Base-by-base conservation (phyloP, 2,888 invertebrate species). In the Parascotia fuliginaria region DNA sequence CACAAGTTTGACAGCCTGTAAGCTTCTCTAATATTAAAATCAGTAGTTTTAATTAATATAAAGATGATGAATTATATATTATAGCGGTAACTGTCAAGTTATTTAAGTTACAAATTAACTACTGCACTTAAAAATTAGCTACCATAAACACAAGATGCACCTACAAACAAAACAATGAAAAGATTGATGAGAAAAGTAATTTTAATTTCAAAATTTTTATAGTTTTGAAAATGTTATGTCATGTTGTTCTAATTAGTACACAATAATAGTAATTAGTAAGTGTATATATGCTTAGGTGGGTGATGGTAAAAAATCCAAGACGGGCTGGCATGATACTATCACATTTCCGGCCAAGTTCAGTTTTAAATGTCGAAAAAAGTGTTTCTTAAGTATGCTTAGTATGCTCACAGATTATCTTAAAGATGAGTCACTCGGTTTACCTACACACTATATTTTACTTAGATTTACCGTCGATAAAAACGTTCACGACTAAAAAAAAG, bases 241-340 rank as follows among this genome's bases (percentile, higher is more conserved):
- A 63, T 77, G 77, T 77, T 42, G 53, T 49, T 59, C 55, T 74
- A 76, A 77, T 75, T 70, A 72, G 53, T 61, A 75, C 64, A 73
- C 58, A 70, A 66, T 75, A 70, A 68, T 62, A 58, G 58, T 68
- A 65, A 66, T 70, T 58, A 63, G 43, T 54, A 43, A 65, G 56
- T 55, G 56, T 44, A 58, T 60, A 59, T 55, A 59, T 50, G 42
- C 19, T 48, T 58, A 55, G 58, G 48, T 58, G 58, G 49, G 42
- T 61, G 62, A 59, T 60, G 54, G 60, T n/a, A 74, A 75, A 83
- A 83, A 85, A 84, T 78, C 75, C 72, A 76, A 65, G 70, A 70
- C 76, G 74, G 75, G 75, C 77, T 76, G 78, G 77, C 81, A 78
- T 77, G 89, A 89, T 90, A 77, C 78, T 83, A 90, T 90, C 89